phyloP scores from a whole-genome alignment of 53 echinoderm and acorn worm genomes.

The Stichopus horrens region DNA sequence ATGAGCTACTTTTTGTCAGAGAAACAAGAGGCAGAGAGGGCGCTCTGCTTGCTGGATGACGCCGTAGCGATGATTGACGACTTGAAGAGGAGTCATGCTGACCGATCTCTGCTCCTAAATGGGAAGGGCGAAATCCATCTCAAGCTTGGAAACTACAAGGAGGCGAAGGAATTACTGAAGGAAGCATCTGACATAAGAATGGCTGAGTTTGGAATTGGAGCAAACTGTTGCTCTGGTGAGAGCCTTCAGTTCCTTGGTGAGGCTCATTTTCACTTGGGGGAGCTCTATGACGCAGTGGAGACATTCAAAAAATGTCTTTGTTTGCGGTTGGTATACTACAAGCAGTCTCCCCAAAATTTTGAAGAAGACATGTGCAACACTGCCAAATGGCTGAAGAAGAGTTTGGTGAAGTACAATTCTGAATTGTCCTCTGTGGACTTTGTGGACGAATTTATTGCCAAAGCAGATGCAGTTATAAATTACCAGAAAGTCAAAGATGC shows the following conservation, averaged over 20 bases:
- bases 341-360: slow-evolving; percentile 23
- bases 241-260: slow-evolving; percentile 31
- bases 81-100: slow-evolving; percentile 18
- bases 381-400: slow-evolving; percentile 19
- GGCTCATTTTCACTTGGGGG: slow-evolving; percentile 2
- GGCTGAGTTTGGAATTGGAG: slow-evolving; percentile 26
- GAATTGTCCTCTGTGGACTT: background rate
- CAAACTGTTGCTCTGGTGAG: slow-evolving; percentile 27
- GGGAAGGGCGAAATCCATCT: slow-evolving; percentile 32
- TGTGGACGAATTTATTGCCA: background rate
- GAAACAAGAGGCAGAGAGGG: slow-evolving; percentile 1
- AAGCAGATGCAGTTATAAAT: background rate
- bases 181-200: slow-evolving; percentile 20
- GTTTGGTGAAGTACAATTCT: background rate
- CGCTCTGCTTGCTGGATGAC: slow-evolving; percentile 14
- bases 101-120: slow-evolving; percentile 39
- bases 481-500: background rate
- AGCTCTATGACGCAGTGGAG: background rate
- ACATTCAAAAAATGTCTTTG: slow-evolving; percentile 36
- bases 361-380: background rate
- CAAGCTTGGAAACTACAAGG: background rate
- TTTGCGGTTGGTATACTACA: slow-evolving; percentile 8
- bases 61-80: slow-evolving; percentile 34
- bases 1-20: slow-evolving; percentile 32
- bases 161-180: background rate